Percentiles rank a stretch among this genome's conserved stretches.
phyloP scores from a whole-genome alignment of 2,797 vertebrate species.

The Tamandua tetradactyla region DNA sequence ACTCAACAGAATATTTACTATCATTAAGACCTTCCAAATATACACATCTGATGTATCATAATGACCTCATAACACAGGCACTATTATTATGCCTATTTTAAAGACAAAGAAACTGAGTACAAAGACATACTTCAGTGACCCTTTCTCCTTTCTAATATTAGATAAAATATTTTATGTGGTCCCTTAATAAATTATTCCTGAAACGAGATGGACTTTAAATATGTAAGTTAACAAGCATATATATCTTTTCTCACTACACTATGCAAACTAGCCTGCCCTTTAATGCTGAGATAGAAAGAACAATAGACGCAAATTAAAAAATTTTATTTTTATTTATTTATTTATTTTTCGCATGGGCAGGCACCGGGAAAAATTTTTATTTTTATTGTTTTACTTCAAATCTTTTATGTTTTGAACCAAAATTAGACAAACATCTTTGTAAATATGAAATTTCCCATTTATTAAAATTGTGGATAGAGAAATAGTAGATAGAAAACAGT shows the following conservation, averaged over 20 bases:
- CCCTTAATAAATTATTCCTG: background rate
- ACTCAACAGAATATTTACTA: background rate
- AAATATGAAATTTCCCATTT: background rate
- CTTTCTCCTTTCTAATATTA: background rate
- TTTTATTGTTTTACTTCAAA: background rate
- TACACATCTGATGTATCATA: background rate
- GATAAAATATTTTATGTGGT: background rate
- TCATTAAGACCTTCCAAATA: background rate
- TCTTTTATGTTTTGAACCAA: conserved; percentile 15
- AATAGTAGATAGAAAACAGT: no score
- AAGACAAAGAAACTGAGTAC: background rate
- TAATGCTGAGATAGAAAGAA: background rate
- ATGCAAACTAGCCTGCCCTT: background rate
- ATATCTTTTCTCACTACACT: background rate
- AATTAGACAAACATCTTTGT: conserved; percentile 18
- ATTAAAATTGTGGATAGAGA: no score
- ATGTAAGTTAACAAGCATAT: background rate
- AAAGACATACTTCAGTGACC: background rate
- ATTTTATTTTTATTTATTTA: no score
- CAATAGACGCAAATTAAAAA: background rate
- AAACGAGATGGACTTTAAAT: background rate
- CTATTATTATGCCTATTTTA: background rate
- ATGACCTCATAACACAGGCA: background rate
- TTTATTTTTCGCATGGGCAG: no score
- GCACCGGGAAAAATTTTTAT: no score